Base-by-base conservation (phyloP, 2,113 vertebrate species). In the Glaucidium brasilianum region DNA sequence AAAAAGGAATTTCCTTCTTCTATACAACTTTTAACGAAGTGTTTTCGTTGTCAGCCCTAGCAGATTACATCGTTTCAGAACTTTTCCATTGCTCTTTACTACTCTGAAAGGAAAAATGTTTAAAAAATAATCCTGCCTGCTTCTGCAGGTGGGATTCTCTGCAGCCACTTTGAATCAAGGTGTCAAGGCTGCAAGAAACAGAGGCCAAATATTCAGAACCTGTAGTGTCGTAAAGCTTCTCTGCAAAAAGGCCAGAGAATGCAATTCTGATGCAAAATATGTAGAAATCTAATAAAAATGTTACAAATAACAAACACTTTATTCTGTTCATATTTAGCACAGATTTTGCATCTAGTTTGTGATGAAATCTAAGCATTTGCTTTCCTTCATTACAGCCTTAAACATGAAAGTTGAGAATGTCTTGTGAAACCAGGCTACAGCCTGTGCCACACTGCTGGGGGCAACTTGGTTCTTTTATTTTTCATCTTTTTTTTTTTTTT, bases 1-100 rank as follows among this genome's bases (percentile, higher is more conserved):
- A 94, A 90, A 94, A 34, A 68, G 67, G 49, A 67, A 34, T 92
- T 95, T 94, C 88, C 52, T 96, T 73, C 39, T 88, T 93, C 91
- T 84, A 26, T 29, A 47, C 63, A 82, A 64, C 79, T 72, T 93
- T 86, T 94, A 88, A 80, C 60, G 85, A 74, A 95, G 58, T 58
- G 92, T 78, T 96, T 81, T 83, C 56, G 30, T 84, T 91, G 94
- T 73, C 86, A 90, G 29, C 60, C 81, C 69, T 80, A 86, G 41
- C 77, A 95, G 87, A 96, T 75, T 76, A 77, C 62, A 49, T 10
- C 72, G 56, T 41, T 91, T 82, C 58, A 91, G 67, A 49, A 43
- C 35, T 59, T 69, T 83, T 53, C 69, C 43, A 55, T 16, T 85
- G 73, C 62, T 27, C 85, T 56, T 87, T 55, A 67, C 34, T 47